A percentile compares a stretch with the other conserved stretches of the same genome.
Evolutionary conservation across 2,113 vertebrate species (phyloP).

Genomic region (Patagioenas fasciata): DNA sequence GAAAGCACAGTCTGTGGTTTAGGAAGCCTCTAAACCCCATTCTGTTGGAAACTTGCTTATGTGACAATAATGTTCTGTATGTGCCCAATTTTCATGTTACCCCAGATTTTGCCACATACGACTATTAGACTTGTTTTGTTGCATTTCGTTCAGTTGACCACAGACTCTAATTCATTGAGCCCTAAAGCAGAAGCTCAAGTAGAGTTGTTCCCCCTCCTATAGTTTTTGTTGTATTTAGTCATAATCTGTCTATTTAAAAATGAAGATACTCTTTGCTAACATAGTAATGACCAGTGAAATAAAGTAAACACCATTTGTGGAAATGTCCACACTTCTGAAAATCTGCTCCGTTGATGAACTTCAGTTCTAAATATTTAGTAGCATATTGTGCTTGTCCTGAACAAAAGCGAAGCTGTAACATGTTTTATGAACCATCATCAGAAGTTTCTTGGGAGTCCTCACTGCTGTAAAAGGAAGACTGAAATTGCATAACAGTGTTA

Average conservation of each 20-base stretch:
- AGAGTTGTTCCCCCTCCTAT: neutral
- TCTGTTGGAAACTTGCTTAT: neutral
- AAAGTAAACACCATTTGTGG: neutral
- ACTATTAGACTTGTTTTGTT: neutral
- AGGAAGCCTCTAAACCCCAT: neutral
- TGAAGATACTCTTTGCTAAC: neutral
- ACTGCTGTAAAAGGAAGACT: neutral
- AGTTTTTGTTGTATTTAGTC: neutral
- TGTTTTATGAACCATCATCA: neutral
- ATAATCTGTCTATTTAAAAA: neutral
- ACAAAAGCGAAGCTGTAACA: neutral
- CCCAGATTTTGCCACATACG: neutral
- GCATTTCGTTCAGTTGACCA: neutral
- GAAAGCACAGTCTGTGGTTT: neutral
- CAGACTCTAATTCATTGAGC: neutral
- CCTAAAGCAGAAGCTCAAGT: neutral
- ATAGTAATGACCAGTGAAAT: neutral
- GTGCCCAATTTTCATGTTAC: neutral
- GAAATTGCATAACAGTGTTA: neutral
- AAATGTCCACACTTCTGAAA: neutral
- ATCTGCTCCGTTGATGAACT: neutral
- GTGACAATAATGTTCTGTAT: neutral
- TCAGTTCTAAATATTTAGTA: neutral
- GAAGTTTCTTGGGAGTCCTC: neutral
- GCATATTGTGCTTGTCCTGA: neutral